These are phyloP conservation scores for Aethes cnicana DNA, from an alignment of 2,888 invertebrate genomes.

Conservation along the genomic window DNA sequence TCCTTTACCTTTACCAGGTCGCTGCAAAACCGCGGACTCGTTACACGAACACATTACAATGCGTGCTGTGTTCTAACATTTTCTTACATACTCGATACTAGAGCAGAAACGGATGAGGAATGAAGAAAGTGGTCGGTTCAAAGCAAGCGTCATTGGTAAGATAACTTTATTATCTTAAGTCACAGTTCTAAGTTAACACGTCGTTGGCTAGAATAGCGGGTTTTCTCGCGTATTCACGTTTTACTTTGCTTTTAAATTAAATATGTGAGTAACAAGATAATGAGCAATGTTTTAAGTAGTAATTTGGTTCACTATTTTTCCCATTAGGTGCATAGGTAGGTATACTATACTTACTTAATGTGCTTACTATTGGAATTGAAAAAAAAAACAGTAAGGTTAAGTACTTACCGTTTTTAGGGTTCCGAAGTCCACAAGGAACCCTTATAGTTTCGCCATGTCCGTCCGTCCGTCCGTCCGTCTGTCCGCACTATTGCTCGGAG, in stretches of 20 bases:
- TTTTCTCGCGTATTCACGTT: slow-evolving; percentile 25
- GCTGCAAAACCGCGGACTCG: slow-evolving; percentile 23
- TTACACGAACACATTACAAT: slow-evolving; percentile 31
- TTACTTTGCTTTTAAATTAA: slow-evolving; percentile 15
- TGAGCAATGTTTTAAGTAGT: too few relatives aligned
- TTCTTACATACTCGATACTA: not conserved
- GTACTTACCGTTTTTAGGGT: too few relatives aligned
- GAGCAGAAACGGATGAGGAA: slow-evolving; percentile 30
- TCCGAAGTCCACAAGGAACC: too few relatives aligned
- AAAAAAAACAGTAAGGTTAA: too few relatives aligned
- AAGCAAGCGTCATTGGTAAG: slow-evolving; percentile 27
- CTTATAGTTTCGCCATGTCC: too few relatives aligned
- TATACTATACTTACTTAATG: too few relatives aligned
- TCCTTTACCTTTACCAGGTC: slow-evolving; percentile 37
- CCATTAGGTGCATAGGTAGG: too few relatives aligned
- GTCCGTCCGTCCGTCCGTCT: too few relatives aligned
- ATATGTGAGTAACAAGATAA: too few relatives aligned
- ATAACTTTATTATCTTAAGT: slow-evolving; percentile 41
- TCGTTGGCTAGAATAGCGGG: slow-evolving; percentile 22
- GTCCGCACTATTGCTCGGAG: too few relatives aligned
- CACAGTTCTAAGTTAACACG: slow-evolving; percentile 43
- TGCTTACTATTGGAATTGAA: too few relatives aligned
- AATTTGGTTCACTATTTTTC: not conserved
- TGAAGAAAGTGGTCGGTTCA: slow-evolving; percentile 10
- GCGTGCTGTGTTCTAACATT: slow-evolving; percentile 10